Percentiles rank a stretch among this genome's conserved stretches.
Evolutionary conservation across 1,140 invertebrate species (phyloP).

Genomic region (Patella vulgata): DNA sequence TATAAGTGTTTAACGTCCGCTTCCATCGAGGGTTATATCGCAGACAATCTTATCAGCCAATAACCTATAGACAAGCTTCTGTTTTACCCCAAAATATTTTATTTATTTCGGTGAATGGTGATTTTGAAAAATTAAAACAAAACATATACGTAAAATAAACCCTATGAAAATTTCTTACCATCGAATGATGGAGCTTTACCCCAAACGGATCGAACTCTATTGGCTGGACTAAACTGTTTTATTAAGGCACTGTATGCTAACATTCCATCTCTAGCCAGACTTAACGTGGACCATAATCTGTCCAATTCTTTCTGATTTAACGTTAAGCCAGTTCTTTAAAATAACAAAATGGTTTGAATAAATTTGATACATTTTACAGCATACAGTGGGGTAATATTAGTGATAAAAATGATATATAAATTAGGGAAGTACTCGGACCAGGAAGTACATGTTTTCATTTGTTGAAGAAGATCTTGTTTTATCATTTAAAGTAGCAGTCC

Average conservation of each 20-base stretch:
- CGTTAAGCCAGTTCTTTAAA: conserved; percentile 19
- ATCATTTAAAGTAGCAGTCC: too few species aligned
- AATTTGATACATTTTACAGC: neutral
- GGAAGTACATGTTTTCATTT: too few species aligned
- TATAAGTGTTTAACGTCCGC: too few species aligned
- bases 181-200: too few species aligned
- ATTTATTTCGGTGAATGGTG: too few species aligned
- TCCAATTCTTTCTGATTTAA: conserved; percentile 44
- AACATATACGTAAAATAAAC: too few species aligned
- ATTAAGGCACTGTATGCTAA: conserved; percentile 49
- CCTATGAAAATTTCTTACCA: neutral
- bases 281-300: conserved; percentile 43
- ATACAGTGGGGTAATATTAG: neutral
- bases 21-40: too few species aligned
- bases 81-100: too few species aligned
- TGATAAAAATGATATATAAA: neutral
- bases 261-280: conserved; percentile 45
- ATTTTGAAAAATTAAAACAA: too few species aligned
- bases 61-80: too few species aligned
- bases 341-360: neutral
- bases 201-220: conserved; percentile 11
- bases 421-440: neutral
- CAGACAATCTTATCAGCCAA: too few species aligned
- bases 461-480: too few species aligned
- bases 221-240: conserved; percentile 36